Conservation (phyloP, 2,797 vertebrate genomes). For the Erethizon dorsatum region DNA sequence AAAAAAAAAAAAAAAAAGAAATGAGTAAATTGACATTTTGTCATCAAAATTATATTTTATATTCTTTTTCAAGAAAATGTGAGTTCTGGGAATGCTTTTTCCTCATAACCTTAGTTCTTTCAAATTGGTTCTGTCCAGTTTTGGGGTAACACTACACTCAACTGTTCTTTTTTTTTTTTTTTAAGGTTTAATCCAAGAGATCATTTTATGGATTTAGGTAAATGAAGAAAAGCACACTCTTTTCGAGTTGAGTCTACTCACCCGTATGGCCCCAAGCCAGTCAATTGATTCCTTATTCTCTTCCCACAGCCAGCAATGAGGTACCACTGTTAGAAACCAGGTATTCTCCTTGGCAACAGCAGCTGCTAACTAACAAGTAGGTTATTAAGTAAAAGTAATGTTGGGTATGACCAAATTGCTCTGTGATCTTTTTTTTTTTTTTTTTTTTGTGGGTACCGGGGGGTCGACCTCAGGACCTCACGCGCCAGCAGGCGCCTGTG, state of each 20-base stretch:
- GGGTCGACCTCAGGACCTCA: no score
- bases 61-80: slow-evolving; percentile 46
- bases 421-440: slow-evolving; percentile 84
- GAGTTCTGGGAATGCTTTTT: slow-evolving; percentile 54
- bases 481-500: no score
- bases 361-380: slow-evolving; percentile 89
- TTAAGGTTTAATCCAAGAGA: neutral
- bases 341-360: slow-evolving; percentile 86
- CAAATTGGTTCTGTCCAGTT: slow-evolving; percentile 15
- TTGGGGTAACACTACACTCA: neutral
- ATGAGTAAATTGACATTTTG: slow-evolving; percentile 41
- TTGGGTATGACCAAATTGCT: slow-evolving; percentile 86
- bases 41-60: slow-evolving; percentile 13
- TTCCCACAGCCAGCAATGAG: slow-evolving; percentile 84
- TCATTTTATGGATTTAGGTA: neutral
- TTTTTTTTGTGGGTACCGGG: no score
- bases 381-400: slow-evolving; percentile 88
- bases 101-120: neutral
- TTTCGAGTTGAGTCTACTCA: slow-evolving; percentile 50
- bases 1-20: neutral
- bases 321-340: slow-evolving; percentile 89
- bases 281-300: slow-evolving; percentile 67
- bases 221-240: slow-evolving; percentile 59
- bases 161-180: neutral
- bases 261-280: slow-evolving; percentile 81